Evolutionary conservation across 2,888 invertebrate species (phyloP), one percentile per base, ranked within the genome.

Genomic region (Drosophila gaucha): DNA sequence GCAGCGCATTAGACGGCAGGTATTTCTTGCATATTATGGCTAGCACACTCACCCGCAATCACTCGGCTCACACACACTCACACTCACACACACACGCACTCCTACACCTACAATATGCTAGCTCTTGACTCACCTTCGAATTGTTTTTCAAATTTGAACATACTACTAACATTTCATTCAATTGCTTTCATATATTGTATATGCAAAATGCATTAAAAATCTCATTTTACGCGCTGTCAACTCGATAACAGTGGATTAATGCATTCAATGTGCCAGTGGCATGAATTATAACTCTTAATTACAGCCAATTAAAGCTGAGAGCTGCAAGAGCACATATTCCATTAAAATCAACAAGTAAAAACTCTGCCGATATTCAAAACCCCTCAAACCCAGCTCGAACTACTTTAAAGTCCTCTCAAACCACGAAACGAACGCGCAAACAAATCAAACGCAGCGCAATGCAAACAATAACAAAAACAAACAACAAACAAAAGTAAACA

Each of bases 261-360:
- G 67, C 67, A 63, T 73, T 74, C 30, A 46, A 43, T 49, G 16
- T 59, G 49, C 30, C 43, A 41, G 6, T 28, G 20, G 35, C 59
- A 20, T 30, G 54, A 64, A 71, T 78, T 67, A 67, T 47, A 60
- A 31, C 67, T 79, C 71, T 77, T 77, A 83, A 86, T 83, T 86
- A 74, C 74, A 65, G 65, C 64, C 80, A 74, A 86, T 80, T 79
- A 86, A 67, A 57, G 64, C 55, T 31, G 26, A 54, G 57, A 18
- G 38, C 76, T 33, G 54, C 44, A 0, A 54, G 43, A 35, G 30
- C 35, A 24, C 38, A 24, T 12, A 26, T 41, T 24, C 24, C n/a
- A 24, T 41, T 67, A 38, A 44, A 52, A 18, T 22, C n/a, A 31
- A 33, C 54, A 56, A 49, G 59, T 54, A 38, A 31, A 31, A 55